Conservation (phyloP, 2,797 vertebrate species). For the Craterocephalus amniculus region DNA sequence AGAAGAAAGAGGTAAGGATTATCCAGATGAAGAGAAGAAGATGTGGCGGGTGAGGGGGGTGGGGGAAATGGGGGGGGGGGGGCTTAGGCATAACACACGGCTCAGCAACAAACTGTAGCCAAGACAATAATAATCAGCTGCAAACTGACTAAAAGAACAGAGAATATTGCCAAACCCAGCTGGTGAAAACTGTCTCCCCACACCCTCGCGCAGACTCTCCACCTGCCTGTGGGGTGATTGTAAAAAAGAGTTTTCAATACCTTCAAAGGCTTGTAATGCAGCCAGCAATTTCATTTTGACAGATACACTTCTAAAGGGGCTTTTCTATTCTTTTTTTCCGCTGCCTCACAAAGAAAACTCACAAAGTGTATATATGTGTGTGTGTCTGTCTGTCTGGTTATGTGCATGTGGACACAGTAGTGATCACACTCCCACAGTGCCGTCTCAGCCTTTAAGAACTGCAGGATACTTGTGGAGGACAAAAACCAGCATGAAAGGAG, state of each 20-base stretch:
- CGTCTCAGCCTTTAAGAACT: slow-evolving; percentile 76
- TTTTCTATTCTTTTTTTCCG: slow-evolving; percentile 17
- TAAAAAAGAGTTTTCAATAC: slow-evolving; percentile 73
- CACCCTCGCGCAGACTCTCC: slow-evolving; percentile 26
- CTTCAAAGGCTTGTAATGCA: slow-evolving; percentile 77
- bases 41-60: slow-evolving; percentile 15
- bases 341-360: slow-evolving; percentile 53
- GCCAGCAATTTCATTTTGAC: slow-evolving; percentile 76
- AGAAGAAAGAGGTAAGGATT: slow-evolving; percentile 71
- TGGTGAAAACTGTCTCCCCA: slow-evolving; percentile 27
- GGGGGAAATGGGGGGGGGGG: too few species aligned
- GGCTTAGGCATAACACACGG: slow-evolving; percentile 34
- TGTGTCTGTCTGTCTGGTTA: slow-evolving; percentile 29
- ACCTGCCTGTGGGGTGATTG: slow-evolving; percentile 66
- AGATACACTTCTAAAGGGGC: slow-evolving; percentile 70
- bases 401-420: slow-evolving; percentile 59
- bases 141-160: slow-evolving; percentile 55
- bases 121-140: slow-evolving; percentile 64
- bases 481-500: slow-evolving; percentile 74
- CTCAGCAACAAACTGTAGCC: slow-evolving; percentile 49
- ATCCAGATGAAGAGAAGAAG: slow-evolving; percentile 54
- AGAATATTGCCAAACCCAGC: slow-evolving; percentile 46
- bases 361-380: slow-evolving; percentile 1
- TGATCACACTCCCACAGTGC: slow-evolving; percentile 77
- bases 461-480: slow-evolving; percentile 77